Percentiles rank a stretch among this genome's conserved stretches.
These are phyloP conservation scores for Dione juno DNA, from an alignment of 2,888 invertebrate genomes.

Conservation along the genomic window DNA sequence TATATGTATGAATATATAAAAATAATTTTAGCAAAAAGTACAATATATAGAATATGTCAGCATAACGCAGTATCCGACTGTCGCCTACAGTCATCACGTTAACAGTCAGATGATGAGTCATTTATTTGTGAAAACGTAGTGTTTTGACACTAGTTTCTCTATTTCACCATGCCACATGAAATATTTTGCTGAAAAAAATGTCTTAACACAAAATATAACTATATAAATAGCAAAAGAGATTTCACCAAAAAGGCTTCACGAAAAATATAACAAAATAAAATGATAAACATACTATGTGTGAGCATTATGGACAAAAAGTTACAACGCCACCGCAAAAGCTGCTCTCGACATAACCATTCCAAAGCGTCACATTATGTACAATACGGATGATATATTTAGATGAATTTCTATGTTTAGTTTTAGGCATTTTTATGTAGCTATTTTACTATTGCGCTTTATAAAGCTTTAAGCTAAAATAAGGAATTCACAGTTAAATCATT, in stretches of 20 bases:
- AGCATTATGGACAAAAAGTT: constrained; percentile 21
- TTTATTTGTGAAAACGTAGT: too few species aligned
- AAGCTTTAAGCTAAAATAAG: too few species aligned
- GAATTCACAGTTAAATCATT: too few species aligned
- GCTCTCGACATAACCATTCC: constrained; percentile 24
- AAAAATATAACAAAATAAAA: constrained; percentile 14
- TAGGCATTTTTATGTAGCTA: too few species aligned
- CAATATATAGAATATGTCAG: too few species aligned
- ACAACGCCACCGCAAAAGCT: constrained; percentile 5
- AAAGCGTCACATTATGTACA: constrained; percentile 22
- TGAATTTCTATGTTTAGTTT: neutral
- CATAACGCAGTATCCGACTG: too few species aligned
- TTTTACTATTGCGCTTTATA: too few species aligned
- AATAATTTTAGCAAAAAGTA: neutral
- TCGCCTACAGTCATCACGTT: too few species aligned
- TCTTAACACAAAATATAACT: neutral
- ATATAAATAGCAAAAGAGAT: neutral
- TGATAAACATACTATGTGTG: neutral
- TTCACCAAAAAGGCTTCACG: neutral
- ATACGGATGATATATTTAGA: constrained; percentile 9
- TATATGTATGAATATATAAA: neutral
- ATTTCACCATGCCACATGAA: too few species aligned
- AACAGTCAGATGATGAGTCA: too few species aligned
- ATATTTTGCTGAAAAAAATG: too few species aligned
- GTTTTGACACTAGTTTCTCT: too few species aligned